Percentiles rank a stretch among this genome's conserved stretches.
These are phyloP conservation scores for Cryptosula pallasiana DNA, from an alignment of 2,888 invertebrate species.

Conservation along the genomic window DNA sequence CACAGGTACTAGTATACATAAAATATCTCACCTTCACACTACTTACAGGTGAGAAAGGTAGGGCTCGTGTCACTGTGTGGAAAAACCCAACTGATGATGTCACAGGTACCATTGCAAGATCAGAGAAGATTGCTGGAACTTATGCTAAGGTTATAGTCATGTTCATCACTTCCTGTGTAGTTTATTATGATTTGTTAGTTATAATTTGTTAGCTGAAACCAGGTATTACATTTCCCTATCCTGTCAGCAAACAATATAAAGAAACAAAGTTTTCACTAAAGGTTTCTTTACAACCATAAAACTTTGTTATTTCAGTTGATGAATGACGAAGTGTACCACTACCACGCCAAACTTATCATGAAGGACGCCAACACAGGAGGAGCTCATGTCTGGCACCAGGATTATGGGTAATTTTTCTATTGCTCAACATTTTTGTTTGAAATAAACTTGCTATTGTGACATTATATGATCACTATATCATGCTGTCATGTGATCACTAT, in stretches of 20 bases:
- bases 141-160: conserved; percentile 29
- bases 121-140: conserved; percentile 31
- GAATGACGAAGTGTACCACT: conserved; percentile 48
- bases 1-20: too few relatives aligned
- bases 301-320: conserved; percentile 44
- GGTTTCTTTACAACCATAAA: too few relatives aligned
- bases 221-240: too few relatives aligned
- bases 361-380: conserved; percentile 45
- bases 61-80: conserved; percentile 31
- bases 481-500: too few relatives aligned
- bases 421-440: too few relatives aligned
- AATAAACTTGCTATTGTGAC: too few relatives aligned
- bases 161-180: neutral
- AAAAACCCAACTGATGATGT: conserved; percentile 33
- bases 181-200: too few relatives aligned
- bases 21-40: too few relatives aligned
- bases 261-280: too few relatives aligned
- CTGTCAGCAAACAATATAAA: too few relatives aligned
- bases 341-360: conserved; percentile 50
- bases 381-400: conserved; percentile 48
- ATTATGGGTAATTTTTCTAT: conserved; percentile 49
- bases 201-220: too few relatives aligned
- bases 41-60: conserved; percentile 28
- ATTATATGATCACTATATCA: too few relatives aligned
- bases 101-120: conserved; percentile 32